Base-by-base conservation (phyloP, 2,888 invertebrate species). In the Deroplatys truncata region DNA sequence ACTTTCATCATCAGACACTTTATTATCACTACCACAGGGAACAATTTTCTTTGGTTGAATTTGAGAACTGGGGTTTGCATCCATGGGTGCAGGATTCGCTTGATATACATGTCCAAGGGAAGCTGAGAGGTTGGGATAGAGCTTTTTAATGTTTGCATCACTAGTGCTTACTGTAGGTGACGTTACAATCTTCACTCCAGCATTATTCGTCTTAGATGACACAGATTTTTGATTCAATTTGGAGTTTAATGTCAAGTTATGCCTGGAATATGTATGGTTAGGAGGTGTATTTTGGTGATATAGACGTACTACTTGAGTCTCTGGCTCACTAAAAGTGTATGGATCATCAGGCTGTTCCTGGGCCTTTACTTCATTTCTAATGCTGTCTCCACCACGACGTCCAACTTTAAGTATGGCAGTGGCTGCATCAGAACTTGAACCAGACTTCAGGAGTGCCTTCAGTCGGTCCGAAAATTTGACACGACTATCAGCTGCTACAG, bases 321-420 rank as follows among this genome's bases (percentile, higher is more conserved):
- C 94, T 7, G 93, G 93, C 90, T 94, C 94, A 91, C 93, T 93
- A 92, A 94, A 94, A 89, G 94, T 93, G 90, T 94, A 94, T 3
- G 94, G 94, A 92, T 94, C 94, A 90, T 93, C 93, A 91, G 93
- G 93, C 89, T 91, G 91, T 84, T 90, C 91, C 85, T 91, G 92
- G 83, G 89, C 88, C 88, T 90, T 88, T 72, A 72, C 82, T n/a
- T 89, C 86, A 28, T 56, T 86, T 25, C 56, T 83, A 10, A 35
- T 35, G n/a, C 86, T 43, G 13, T 13, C 83, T 29, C 4, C 43
- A n/a, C 28, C 31, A 72, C 25, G 56, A 20, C 20, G 56, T 20
- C 56, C 56, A 72, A 72, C 4, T 72, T 16, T 72, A 25, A 25
- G 56, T 72, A 72, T 72, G 31, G 31, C 35, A n/a, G 87, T 83